Conservation (phyloP, 2,888 invertebrate species). For the Tricholauxania praeusta region DNA sequence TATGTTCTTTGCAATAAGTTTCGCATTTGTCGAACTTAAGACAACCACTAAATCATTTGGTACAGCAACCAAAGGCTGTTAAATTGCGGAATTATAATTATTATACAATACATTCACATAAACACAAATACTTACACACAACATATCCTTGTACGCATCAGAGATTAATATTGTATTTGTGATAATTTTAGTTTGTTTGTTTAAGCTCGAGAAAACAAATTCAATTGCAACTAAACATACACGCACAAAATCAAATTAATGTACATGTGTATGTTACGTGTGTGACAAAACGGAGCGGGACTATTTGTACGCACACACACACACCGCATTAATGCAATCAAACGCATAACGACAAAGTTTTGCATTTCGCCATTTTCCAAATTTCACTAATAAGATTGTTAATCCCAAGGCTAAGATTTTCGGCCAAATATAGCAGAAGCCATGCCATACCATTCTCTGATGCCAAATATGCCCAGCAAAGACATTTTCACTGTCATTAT, state of each 20-base stretch:
- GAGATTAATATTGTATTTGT: slow-evolving; percentile 6
- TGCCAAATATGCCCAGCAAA: no score
- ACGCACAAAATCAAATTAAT: slow-evolving; percentile 26
- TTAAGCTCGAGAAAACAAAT: slow-evolving; percentile 17
- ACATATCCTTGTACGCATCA: background rate
- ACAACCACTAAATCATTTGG: no score
- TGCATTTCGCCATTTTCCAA: slow-evolving; percentile 23
- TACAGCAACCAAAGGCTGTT: background rate
- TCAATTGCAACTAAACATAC: slow-evolving; percentile 22
- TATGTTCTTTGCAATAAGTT: background rate
- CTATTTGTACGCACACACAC: slow-evolving; percentile 6
- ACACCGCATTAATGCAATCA: background rate
- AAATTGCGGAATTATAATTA: slow-evolving; percentile 19
- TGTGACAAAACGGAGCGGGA: background rate
- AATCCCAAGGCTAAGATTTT: slow-evolving; percentile 16
- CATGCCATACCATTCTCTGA: no score
- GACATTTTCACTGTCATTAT: no score
- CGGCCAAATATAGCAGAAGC: no score
- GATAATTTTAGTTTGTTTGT: background rate
- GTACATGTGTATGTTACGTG: background rate
- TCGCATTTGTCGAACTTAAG: no score
- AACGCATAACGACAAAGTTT: slow-evolving; percentile 3
- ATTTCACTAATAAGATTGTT: slow-evolving; percentile 28
- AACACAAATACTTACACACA: background rate
- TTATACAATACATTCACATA: background rate